These are phyloP conservation scores for Esperia sulphurella DNA, from an alignment of 2,888 invertebrate species.

Conservation along the genomic window DNA sequence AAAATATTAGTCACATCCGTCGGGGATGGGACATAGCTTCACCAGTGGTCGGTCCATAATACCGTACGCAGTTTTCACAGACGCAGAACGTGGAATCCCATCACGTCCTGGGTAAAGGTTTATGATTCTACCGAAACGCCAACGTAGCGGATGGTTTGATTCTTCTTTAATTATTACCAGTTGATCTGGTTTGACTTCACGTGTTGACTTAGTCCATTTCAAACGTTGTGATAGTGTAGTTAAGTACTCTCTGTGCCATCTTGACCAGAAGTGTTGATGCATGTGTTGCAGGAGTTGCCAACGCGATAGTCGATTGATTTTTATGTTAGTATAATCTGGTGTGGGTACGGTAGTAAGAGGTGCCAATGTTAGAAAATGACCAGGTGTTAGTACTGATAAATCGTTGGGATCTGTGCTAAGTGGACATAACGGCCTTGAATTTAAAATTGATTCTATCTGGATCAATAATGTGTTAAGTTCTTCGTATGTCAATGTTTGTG, in stretches of 20 bases:
- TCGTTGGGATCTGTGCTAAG: conserved; percentile 6
- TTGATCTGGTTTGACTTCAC: neutral
- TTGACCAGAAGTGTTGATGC: neutral
- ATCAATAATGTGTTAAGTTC: conserved; percentile 5
- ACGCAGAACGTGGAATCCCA: neutral
- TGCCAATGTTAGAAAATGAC: conserved; percentile 10
- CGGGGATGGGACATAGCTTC: neutral
- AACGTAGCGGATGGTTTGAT: neutral
- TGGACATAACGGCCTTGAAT: conserved; percentile 5
- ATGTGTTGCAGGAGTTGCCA: neutral
- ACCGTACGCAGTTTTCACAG: neutral
- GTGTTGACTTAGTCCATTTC: neutral
- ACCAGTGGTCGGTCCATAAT: neutral
- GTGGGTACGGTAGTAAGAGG: conserved; percentile 6
- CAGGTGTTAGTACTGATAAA: conserved; percentile 11
- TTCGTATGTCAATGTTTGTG: conserved; percentile 1
- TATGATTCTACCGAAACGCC: neutral
- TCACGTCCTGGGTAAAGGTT: neutral
- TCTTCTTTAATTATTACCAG: neutral
- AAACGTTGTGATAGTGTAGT: neutral
- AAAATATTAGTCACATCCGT: too few relatives aligned
- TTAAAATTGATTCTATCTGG: conserved; percentile 7
- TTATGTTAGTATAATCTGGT: neutral
- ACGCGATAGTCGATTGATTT: neutral
- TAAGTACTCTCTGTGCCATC: neutral